These are phyloP conservation scores for Micromys minutus DNA, from an alignment of 2,113 vertebrate genomes.

Conservation along the genomic window DNA sequence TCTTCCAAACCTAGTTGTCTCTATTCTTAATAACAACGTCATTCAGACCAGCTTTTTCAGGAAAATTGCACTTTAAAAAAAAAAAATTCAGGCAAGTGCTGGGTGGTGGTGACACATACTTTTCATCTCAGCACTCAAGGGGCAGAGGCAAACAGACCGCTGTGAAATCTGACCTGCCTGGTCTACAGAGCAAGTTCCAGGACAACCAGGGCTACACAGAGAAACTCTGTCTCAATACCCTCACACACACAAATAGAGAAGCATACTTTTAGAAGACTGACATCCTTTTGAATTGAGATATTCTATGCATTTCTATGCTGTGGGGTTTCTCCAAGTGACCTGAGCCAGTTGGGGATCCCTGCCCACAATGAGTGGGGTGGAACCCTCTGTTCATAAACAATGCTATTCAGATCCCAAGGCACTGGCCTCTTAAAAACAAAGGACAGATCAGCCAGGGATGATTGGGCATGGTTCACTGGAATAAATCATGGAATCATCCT, in stretches of 20 bases:
- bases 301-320: neutral
- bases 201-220: neutral
- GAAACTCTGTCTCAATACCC: neutral
- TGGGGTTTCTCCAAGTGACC: constrained; percentile 38
- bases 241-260: neutral
- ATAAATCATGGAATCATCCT: neutral
- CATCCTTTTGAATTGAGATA: constrained; percentile 23
- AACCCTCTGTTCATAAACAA: neutral
- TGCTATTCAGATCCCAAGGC: neutral
- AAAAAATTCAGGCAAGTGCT: neutral
- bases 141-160: neutral
- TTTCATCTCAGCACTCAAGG: neutral
- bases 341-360: neutral
- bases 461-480: neutral
- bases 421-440: neutral
- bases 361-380: neutral
- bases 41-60: neutral
- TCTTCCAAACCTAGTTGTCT: neutral
- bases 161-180: neutral
- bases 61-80: constrained; percentile 1
- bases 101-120: neutral
- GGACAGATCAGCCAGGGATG: neutral
- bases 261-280: constrained; percentile 12
- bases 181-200: neutral
- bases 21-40: constrained; percentile 47